Evolutionary conservation across 2,113 vertebrate species (phyloP).

Genomic region (Poeciliopsis prolifica): DNA sequence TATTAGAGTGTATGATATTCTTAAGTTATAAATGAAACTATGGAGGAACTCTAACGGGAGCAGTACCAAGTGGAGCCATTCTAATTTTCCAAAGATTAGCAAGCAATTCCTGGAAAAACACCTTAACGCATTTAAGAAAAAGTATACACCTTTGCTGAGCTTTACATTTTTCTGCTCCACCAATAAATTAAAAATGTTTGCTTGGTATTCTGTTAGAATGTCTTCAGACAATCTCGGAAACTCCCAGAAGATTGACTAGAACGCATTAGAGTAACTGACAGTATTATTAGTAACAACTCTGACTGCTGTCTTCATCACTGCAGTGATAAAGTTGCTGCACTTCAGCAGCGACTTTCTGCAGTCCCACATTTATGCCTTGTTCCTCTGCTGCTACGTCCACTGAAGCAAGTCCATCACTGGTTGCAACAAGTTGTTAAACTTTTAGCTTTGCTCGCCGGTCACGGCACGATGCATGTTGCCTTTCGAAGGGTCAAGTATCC

Average conservation of each 20-base stretch:
- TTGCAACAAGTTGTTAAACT: slow-evolving; percentile 14
- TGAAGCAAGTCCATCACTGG: slow-evolving; percentile 14
- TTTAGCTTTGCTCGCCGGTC: slow-evolving; percentile 45
- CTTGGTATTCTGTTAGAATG: neutral
- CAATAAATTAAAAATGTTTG: neutral
- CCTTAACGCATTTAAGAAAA: neutral
- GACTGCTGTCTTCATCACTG: neutral
- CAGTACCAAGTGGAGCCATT: too few relatives aligned
- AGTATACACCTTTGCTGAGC: neutral
- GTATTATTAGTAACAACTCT: slow-evolving; percentile 9
- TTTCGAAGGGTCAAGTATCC: slow-evolving; percentile 95
- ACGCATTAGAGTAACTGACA: neutral
- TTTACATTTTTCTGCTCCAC: too few relatives aligned
- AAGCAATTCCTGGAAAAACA: too few relatives aligned
- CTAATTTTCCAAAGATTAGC: too few relatives aligned
- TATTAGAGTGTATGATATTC: too few relatives aligned
- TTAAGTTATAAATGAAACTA: too few relatives aligned
- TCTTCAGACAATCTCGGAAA: neutral
- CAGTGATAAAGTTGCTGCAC: too few relatives aligned
- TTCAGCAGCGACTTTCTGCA: neutral
- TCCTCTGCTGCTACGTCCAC: neutral
- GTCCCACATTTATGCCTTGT: neutral
- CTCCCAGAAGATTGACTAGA: neutral
- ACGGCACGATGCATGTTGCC: slow-evolving; percentile 93
- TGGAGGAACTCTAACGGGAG: too few relatives aligned